Evolutionary conservation across 2,113 vertebrate species (phyloP).

Genomic region (Psittacara wagleri): DNA sequence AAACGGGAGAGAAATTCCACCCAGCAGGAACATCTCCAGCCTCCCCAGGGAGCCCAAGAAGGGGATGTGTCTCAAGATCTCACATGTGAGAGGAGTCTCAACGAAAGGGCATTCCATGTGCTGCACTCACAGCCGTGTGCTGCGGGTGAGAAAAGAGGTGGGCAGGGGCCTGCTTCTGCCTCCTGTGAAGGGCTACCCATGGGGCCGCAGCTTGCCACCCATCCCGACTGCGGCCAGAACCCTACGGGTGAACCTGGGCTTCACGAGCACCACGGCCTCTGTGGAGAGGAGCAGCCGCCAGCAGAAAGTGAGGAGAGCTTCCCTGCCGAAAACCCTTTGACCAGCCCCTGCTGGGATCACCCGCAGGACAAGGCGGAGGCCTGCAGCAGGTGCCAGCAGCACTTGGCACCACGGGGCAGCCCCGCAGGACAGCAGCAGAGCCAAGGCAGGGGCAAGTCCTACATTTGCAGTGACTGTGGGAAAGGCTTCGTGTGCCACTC

Average conservation of each 20-base stretch:
- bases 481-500: slow-evolving; percentile 18
- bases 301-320: background rate
- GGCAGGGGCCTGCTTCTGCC: background rate
- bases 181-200: background rate
- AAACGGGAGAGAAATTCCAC: background rate
- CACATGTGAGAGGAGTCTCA: background rate
- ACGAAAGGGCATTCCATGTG: background rate
- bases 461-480: background rate
- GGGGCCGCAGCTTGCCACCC: background rate
- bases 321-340: background rate
- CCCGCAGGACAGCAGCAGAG: slow-evolving; percentile 53
- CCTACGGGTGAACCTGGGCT: rapidly evolving
- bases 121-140: background rate
- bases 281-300: background rate
- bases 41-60: background rate
- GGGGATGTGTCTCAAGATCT: background rate
- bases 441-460: slow-evolving; percentile 71
- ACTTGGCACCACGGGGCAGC: slow-evolving; percentile 22
- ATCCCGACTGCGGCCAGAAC: rapidly evolving
- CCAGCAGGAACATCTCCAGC: background rate
- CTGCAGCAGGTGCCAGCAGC: slow-evolving; percentile 30
- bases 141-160: rapidly evolving
- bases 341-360: slow-evolving; percentile 65
- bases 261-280: rapidly evolving
- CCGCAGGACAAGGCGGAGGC: background rate